Percentiles rank a stretch among this genome's conserved stretches.
phyloP scores from a whole-genome alignment of 2,113 vertebrate species.

The Manacus vitellinus region DNA sequence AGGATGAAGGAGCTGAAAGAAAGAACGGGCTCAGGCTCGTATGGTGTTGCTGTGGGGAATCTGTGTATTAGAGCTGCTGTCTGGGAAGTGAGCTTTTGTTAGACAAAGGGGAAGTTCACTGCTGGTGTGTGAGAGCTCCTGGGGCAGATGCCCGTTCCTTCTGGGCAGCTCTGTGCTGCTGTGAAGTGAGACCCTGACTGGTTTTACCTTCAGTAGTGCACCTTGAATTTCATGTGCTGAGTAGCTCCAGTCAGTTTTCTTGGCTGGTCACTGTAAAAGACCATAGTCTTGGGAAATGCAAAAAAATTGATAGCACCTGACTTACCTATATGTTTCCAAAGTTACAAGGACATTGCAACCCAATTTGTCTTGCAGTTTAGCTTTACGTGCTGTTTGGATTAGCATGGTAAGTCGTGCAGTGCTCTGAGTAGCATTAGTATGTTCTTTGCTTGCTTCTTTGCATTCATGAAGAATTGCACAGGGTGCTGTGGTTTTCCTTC shows the following conservation, averaged over 20 bases:
- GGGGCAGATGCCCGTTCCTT: background rate
- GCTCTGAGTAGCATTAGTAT: fast-evolving
- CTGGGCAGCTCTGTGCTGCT: background rate
- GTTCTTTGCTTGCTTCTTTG: background rate
- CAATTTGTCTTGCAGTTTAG: background rate
- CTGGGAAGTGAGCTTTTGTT: background rate
- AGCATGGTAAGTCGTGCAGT: background rate
- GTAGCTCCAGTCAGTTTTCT: background rate
- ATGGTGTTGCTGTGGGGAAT: background rate
- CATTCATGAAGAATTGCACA: background rate
- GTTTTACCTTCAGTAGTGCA: background rate
- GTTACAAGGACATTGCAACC: background rate
- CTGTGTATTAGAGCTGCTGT: background rate
- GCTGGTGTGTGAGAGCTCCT: background rate
- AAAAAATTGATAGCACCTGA: background rate
- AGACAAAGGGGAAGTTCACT: background rate
- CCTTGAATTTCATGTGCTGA: background rate
- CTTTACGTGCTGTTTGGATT: background rate
- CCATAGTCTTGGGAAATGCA: background rate
- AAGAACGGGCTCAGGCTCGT: background rate
- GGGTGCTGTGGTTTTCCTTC: background rate
- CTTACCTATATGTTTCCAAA: background rate
- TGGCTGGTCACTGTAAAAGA: background rate
- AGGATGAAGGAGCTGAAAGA: background rate
- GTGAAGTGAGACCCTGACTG: background rate